Evolutionary conservation across 2,113 vertebrate genomes (phyloP).

Genomic region (Vicugna pacos): DNA sequence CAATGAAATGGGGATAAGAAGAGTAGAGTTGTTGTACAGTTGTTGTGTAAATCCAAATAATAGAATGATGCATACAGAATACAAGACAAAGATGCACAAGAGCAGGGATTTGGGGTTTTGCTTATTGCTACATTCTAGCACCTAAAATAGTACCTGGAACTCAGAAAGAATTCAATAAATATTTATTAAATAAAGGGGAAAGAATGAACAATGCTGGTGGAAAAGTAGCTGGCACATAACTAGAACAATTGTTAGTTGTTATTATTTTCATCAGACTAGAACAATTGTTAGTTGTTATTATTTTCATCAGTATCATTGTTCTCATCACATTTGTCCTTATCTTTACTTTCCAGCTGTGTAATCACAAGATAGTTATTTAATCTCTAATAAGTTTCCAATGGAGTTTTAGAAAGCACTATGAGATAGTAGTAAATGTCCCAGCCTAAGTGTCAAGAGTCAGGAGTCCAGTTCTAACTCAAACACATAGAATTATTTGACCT

Average conservation of each 20-base stretch:
- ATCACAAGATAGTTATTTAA: not conserved
- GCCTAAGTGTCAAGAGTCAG: not conserved
- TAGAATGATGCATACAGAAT: not conserved
- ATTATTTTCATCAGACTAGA: not conserved
- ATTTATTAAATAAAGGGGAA: constrained; percentile 1
- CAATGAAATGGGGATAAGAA: not conserved
- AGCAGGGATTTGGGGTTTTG: not conserved
- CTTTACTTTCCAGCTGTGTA: not conserved
- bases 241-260: not conserved
- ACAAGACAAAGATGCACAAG: not conserved
- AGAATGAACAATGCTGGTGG: not conserved
- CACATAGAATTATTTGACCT: not conserved
- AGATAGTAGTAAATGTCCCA: not conserved
- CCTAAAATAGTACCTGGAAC: not conserved
- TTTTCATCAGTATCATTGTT: not conserved
- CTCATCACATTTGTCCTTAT: not conserved
- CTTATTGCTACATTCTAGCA: not conserved
- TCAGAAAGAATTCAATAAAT: not conserved
- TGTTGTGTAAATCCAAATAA: not conserved
- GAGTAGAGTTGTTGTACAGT: not conserved
- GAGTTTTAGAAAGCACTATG: not conserved
- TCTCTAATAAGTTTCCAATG: not conserved
- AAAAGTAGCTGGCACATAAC: not conserved
- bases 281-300: not conserved
- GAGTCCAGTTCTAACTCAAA: not conserved